Base-by-base conservation (phyloP, 30 jellyfish, hydroid and myxozoan genomes). In the Chrysaora quinquecirrha region DNA sequence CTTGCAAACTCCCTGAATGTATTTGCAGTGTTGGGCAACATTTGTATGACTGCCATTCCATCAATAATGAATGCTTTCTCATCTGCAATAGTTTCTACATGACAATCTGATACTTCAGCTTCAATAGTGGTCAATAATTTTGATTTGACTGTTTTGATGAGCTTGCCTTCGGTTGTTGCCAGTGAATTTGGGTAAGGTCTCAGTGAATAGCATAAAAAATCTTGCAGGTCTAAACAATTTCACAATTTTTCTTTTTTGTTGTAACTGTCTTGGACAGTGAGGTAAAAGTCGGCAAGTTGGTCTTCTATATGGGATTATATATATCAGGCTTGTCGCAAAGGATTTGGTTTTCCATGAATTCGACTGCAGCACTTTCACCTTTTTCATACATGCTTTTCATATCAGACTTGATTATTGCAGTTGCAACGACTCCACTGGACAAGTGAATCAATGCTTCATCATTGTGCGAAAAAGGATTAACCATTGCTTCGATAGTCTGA, bases 21-120 rank as follows among this genome's bases (percentile, higher is more conserved):
- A 20, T 58, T 33, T 10, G 83, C 30, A 24, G 78, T 30, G 64
- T 29, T 67, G 18, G 50, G 73, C 27, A 87, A 30, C 65, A 31
- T 79, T 30, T 79, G 96, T 33, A 86, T 9, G 2, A 86, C 64
- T 27, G 96, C 91, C 91, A 75, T 86, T 22, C 87, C 94, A 65
- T 86, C 96, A 24, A 86, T 38, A 11, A 86, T 48, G 78, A 14
- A 56, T 30, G 88, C 88, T 29, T 54, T 61, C 27, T 34, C 88
- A 22, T 43, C 69, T 24, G 28, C 65, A 29, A 61, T 30, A 25
- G 12, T 30, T 1, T 30, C 47, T 32, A 24, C 78, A 61, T 35
- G 67, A 24, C 78, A 56, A 32, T 56, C 78, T 21, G 64, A 30
- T 11, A 34, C 78, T 18, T 61, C 78, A 14, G 77, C 78, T 61